Conservation (phyloP, 2,797 vertebrate species). For the Orientallactaga sibirica region DNA sequence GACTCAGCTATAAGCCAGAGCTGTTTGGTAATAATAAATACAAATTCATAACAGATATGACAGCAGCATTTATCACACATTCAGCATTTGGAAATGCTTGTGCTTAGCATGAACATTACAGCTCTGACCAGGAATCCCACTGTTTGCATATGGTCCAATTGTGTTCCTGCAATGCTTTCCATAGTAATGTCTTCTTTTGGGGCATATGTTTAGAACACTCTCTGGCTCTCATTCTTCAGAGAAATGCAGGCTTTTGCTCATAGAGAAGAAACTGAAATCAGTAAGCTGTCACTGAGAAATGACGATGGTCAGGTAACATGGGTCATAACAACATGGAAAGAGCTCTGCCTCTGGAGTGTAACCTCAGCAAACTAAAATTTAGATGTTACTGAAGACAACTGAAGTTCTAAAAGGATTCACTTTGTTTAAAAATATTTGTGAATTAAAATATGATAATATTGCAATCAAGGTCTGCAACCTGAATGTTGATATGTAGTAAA, state of each 20-base stretch:
- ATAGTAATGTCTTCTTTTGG: constrained; percentile 5
- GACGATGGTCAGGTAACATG: background rate
- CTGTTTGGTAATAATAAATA: constrained; percentile 60
- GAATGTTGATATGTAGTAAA: background rate
- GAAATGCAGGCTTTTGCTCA: background rate
- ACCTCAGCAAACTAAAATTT: background rate
- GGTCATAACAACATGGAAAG: background rate
- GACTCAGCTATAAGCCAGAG: background rate
- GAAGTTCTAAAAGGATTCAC: background rate
- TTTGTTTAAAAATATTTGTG: background rate
- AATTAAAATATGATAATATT: background rate
- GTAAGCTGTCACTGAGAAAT: constrained; percentile 2
- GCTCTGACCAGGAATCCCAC: constrained; percentile 31
- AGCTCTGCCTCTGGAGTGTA: background rate
- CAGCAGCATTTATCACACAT: constrained; percentile 57
- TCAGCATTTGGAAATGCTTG: constrained; percentile 36
- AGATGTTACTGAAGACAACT: background rate
- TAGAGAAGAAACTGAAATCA: background rate
- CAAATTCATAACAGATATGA: constrained; percentile 1
- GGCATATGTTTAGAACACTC: background rate
- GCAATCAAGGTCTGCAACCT: background rate
- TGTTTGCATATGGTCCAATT: background rate
- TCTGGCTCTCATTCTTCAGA: constrained; percentile 14
- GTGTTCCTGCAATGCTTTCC: background rate
- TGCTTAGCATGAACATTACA: constrained; percentile 13